Conservation (phyloP, 2,113 vertebrate species). For the Hyperoodon ampullatus region DNA sequence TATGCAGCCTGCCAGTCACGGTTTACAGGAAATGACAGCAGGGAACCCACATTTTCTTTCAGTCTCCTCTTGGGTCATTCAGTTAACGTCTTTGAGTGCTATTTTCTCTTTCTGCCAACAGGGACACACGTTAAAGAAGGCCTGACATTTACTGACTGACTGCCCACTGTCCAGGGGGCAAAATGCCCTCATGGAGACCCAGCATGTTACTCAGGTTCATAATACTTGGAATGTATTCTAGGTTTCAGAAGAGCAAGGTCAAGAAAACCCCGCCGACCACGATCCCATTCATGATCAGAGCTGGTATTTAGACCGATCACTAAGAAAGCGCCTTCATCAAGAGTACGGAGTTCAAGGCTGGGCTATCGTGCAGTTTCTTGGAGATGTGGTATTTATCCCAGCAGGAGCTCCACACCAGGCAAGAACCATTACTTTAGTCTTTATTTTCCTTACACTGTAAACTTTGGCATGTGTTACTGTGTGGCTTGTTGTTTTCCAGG, state of each 20-base stretch:
- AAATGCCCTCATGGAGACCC: not conserved
- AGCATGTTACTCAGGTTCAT: not conserved
- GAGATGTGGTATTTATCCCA: conserved; percentile 90
- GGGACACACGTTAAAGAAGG: not conserved
- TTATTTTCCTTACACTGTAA: not conserved
- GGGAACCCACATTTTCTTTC: not conserved
- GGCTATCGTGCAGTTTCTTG: conserved; percentile 90
- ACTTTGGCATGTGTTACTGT: not conserved
- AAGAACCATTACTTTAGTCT: conserved; percentile 36
- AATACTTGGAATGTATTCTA: conserved; percentile 59
- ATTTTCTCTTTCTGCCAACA: not conserved
- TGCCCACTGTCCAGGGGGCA: not conserved
- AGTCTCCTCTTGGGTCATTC: not conserved
- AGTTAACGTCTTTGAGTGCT: not conserved
- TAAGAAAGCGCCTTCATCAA: conserved; percentile 87
- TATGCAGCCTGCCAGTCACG: not conserved
- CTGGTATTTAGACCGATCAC: conserved; percentile 87
- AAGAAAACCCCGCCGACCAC: conserved; percentile 88
- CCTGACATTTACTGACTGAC: not conserved
- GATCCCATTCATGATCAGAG: conserved; percentile 91
- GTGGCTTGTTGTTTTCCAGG: conserved; percentile 80
- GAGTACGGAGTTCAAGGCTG: conserved; percentile 90
- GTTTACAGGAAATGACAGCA: not conserved
- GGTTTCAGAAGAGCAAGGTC: conserved; percentile 89
- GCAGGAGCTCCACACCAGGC: conserved; percentile 90